Evolutionary conservation across 1,140 invertebrate species (phyloP).

Genomic region (Euwallacea similis): DNA sequence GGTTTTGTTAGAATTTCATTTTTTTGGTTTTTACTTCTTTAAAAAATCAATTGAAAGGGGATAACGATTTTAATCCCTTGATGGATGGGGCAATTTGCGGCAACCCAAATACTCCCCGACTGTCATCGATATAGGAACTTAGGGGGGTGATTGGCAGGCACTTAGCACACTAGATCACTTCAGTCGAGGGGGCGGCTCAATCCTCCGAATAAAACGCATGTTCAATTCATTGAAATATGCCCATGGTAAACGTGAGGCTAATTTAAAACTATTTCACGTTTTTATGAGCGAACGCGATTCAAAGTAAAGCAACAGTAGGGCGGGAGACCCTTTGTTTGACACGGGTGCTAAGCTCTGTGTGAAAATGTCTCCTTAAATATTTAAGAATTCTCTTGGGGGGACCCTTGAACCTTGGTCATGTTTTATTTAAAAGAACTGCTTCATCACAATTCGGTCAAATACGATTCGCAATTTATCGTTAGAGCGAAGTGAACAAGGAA

Average conservation of each 20-base stretch:
- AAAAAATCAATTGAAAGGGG: no score
- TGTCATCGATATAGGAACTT: slow-evolving; percentile 26
- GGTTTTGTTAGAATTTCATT: no score
- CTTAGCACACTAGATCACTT: slow-evolving; percentile 19
- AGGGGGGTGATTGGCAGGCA: slow-evolving; percentile 26
- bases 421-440: background rate
- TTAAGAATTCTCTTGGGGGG: slow-evolving; percentile 17
- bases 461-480: background rate
- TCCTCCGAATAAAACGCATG: no score
- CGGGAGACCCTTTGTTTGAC: no score
- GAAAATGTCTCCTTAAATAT: slow-evolving; percentile 28
- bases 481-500: background rate
- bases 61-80: slow-evolving; percentile 28
- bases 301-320: no score
- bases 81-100: slow-evolving; percentile 30
- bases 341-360: background rate
- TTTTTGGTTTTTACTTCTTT: no score
- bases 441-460: no score
- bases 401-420: background rate
- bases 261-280: no score
- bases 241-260: no score
- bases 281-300: no score
- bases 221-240: no score
- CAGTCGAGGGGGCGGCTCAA: no score
- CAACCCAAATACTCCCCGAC: slow-evolving; percentile 13